phyloP scores from a whole-genome alignment of 2,113 vertebrate genomes.

The Calyptomena viridis region DNA sequence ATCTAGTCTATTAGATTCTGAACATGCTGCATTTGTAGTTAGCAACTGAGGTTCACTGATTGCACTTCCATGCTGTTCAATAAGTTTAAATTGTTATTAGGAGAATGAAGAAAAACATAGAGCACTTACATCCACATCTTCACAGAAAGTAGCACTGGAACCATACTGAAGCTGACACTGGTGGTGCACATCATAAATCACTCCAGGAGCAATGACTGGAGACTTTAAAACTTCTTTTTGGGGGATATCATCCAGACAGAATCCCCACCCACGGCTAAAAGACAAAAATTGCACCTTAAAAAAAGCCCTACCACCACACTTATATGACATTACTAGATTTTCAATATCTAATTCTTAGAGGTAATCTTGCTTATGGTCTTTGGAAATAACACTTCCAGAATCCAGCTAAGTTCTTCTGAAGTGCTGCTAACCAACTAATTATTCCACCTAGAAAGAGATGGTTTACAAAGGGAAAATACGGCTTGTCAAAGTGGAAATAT shows the following conservation, averaged over 20 bases:
- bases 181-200: constrained; percentile 92
- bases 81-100: neutral
- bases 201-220: constrained; percentile 87
- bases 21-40: neutral
- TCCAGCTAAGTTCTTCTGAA: neutral
- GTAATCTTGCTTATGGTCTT: neutral
- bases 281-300: neutral
- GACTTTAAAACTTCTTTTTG: constrained; percentile 88
- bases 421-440: neutral
- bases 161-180: constrained; percentile 98
- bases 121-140: constrained; percentile 88
- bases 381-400: neutral
- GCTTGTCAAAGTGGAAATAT: neutral
- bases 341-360: neutral
- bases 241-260: constrained; percentile 91
- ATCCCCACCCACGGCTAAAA: constrained; percentile 92
- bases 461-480: neutral
- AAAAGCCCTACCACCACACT: fast-evolving
- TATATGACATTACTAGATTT: neutral
- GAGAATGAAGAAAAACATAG: neutral
- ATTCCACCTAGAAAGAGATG: neutral
- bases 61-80: neutral
- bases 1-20: neutral
- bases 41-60: neutral
- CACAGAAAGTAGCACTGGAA: constrained; percentile 91